Evolutionary conservation across 1,140 invertebrate genomes (phyloP), one percentile per base, ranked within the genome.

Genomic region (Dolichoris vasculosae): DNA sequence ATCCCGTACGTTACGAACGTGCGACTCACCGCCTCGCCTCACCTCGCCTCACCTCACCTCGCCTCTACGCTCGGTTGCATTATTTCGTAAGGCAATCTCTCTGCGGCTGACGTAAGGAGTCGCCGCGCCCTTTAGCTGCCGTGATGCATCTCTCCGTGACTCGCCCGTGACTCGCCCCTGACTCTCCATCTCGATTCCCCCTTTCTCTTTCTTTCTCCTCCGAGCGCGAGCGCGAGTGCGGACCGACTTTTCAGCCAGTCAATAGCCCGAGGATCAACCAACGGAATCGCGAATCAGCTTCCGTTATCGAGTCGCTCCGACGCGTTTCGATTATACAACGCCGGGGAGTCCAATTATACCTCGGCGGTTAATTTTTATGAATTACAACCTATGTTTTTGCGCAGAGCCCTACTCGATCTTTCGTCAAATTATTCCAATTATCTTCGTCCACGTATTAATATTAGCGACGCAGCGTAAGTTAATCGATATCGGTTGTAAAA

Each of bases 31-130:
- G 2, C 7, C 75, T 77, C 46, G 48, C 15, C n/a, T n/a, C n/a
- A 23, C 20, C 63, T 64, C 30, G 43, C n/a, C 30, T 48, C 43
- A 23, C 20, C 63, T 64, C 30, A 23, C 20, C 63, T 64, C 30
- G 43, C n/a, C 30, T 48, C 43, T 75, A 13, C 32, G 82, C n/a
- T 86, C 83, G 78, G 48, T 63, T 78, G 46, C n/a, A 48, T 83
- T 71, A 88, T 90, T 90, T 90, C 90, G 88, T 89, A 90, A 90
- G 89, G 87, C 89, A 88, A 90, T 90, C 89, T 89, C 82, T 83
- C 40, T n/a, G 86, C 85, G 76, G 87, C 88, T 90, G 90, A 90
- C 71, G 90, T 90, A 90, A 90, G 87, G 43, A 77, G 30, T 13
- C 30, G 51, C 46, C 71, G 76, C 75, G 63, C 76, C 59, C 75